These are phyloP conservation scores for Neelides sp. DNA, from an alignment of 1,140 invertebrate genomes.

Conservation along the genomic window DNA sequence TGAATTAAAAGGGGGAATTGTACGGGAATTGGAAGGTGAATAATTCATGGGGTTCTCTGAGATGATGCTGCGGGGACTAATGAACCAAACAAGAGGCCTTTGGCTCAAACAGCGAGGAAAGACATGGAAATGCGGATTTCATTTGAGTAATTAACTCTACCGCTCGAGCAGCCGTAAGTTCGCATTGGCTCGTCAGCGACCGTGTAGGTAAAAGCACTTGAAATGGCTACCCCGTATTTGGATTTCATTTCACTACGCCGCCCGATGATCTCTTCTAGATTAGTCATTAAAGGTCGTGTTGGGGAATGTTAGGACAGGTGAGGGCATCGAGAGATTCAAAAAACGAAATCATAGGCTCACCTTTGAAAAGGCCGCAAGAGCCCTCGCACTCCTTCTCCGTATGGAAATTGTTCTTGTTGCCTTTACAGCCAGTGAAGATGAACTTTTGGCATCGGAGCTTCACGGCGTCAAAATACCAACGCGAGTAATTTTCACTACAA, in stretches of 20 bases:
- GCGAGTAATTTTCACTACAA: slow-evolving; percentile 64
- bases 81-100: too few species aligned
- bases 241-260: not conserved
- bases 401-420: slow-evolving; percentile 79
- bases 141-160: too few species aligned
- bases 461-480: slow-evolving; percentile 65
- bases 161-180: too few species aligned
- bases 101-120: too few species aligned
- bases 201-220: slow-evolving; percentile 4
- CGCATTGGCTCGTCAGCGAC: not conserved
- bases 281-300: not conserved
- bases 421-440: slow-evolving; percentile 73
- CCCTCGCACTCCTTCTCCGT: slow-evolving; percentile 59
- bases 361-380: slow-evolving; percentile 44
- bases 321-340: not conserved
- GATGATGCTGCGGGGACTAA: too few species aligned
- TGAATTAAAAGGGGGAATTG: too few species aligned
- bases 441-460: slow-evolving; percentile 67
- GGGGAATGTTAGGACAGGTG: not conserved
- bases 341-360: not conserved
- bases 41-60: too few species aligned
- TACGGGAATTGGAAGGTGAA: too few species aligned
- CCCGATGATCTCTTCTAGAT: not conserved
- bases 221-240: slow-evolving; percentile 3
- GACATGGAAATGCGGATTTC: too few species aligned